A percentile compares a stretch with the other conserved stretches of the same genome.
Conservation (phyloP, 2,797 vertebrate species). For the Emydoidea blandingii region DNA sequence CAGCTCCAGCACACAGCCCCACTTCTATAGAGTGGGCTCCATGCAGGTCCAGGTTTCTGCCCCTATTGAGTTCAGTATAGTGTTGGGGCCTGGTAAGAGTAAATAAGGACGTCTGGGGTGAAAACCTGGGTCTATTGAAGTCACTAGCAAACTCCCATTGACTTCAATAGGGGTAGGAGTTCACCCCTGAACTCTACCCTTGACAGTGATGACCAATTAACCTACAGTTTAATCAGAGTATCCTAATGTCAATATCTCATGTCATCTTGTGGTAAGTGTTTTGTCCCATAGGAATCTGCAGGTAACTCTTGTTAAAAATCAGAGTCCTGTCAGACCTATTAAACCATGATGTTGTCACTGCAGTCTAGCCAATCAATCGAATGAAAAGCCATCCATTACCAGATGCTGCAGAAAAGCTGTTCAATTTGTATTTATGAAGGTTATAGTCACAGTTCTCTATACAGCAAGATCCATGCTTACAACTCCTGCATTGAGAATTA, state of each 20-base stretch:
- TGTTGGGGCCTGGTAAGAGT: neutral
- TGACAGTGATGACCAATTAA: neutral
- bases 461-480: neutral
- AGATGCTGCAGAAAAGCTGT: slow-evolving; percentile 19
- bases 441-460: neutral
- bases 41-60: fast-evolving
- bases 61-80: neutral
- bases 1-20: neutral
- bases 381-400: slow-evolving; percentile 33
- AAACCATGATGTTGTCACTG: neutral
- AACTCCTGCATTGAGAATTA: neutral
- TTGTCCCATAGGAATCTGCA: fast-evolving
- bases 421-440: neutral
- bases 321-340: neutral
- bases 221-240: neutral
- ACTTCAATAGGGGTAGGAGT: neutral
- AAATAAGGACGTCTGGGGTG: neutral
- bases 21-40: neutral
- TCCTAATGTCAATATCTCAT: neutral
- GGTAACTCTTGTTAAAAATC: neutral
- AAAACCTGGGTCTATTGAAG: neutral
- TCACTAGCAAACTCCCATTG: neutral
- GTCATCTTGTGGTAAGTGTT: neutral
- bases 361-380: neutral
- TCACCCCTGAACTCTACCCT: neutral